Conservation (phyloP, 2,797 vertebrate genomes). For the Tenualosa ilisha region DNA sequence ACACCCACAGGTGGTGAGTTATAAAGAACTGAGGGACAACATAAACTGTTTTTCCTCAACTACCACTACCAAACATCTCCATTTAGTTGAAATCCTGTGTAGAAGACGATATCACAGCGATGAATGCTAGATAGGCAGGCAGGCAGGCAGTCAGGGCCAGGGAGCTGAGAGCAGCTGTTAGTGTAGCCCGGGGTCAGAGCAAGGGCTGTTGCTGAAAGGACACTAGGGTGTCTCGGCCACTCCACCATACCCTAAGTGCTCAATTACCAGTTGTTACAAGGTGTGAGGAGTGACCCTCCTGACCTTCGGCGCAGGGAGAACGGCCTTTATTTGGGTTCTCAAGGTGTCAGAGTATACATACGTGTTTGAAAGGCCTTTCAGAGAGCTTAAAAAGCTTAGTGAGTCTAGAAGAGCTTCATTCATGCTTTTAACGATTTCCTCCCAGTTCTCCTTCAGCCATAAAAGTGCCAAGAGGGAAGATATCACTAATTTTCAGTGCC, state of each 20-base stretch:
- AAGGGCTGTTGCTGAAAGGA: neutral
- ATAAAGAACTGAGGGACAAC: neutral
- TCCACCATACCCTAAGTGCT: neutral
- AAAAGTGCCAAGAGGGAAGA: neutral
- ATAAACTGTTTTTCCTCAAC: neutral
- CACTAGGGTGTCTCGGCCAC: neutral
- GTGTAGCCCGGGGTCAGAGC: neutral
- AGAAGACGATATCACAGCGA: neutral
- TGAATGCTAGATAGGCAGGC: neutral
- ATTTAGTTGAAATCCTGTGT: neutral
- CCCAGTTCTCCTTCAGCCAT: neutral
- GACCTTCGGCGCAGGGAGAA: neutral
- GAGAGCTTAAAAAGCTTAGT: neutral
- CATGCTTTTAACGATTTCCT: slow-evolving; percentile 1
- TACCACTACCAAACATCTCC: neutral
- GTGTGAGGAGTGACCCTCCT: neutral
- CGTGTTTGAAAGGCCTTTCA: slow-evolving; percentile 13
- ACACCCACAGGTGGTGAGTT: neutral
- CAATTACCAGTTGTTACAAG: slow-evolving; percentile 17
- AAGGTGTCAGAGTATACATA: slow-evolving; percentile 23
- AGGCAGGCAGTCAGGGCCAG: neutral
- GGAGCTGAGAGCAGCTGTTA: slow-evolving; percentile 4
- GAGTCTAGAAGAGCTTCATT: neutral
- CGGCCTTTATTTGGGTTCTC: slow-evolving; percentile 16
- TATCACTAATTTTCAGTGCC: neutral